Base-by-base conservation (phyloP, 2,888 invertebrate species). In the Hydrotaea diabolus region DNA sequence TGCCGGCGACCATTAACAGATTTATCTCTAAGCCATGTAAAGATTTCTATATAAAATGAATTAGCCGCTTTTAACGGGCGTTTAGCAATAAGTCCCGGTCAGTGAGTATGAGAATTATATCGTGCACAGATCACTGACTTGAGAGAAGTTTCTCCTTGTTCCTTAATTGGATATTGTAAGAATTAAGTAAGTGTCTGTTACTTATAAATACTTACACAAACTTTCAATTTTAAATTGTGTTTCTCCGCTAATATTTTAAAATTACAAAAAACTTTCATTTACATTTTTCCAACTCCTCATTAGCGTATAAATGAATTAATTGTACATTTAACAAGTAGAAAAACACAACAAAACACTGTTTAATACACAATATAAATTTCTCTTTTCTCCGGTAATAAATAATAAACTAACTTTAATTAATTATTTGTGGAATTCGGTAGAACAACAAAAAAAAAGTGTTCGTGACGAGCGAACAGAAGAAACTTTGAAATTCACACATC, bases 391-490 rank as follows among this genome's bases (percentile, higher is more conserved):
- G 69, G 17, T 19, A 9, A 69, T 69, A 43, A 69, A 69, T 69
- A 69, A 69, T 69, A 69, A 69, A 69, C 69, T 46, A 46, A 43
- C 21, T 69, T 69, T 69, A 69, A 69, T 69, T 69, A 69, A 69
- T 69, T 39, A 69, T 69, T 69, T 46, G 23, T 46, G 69, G 69
- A 69, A 69, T 69, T 43, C 23, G 23, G 21, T 43, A 13, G 21
- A 43, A 31, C 31, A 31, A 31, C n/a, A n/a, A 31, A 31, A 31
- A 66, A 36, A 39, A 66, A 66, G 19, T 66, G 66, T 66, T 66
- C 39, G 66, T 66, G 66, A 66, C 39, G 36, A 66, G 43, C 17
- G 36, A 36, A 62, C 13, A 31, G 23, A 64, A 36, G 31, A 64
- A 31, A 64, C n/a, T 59, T 31, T 31, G 59, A 59, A 59, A 59